Percentiles rank a stretch among this genome's conserved stretches.
Conservation (phyloP, 2,797 vertebrate genomes). For the Halcyon leucocephala region DNA sequence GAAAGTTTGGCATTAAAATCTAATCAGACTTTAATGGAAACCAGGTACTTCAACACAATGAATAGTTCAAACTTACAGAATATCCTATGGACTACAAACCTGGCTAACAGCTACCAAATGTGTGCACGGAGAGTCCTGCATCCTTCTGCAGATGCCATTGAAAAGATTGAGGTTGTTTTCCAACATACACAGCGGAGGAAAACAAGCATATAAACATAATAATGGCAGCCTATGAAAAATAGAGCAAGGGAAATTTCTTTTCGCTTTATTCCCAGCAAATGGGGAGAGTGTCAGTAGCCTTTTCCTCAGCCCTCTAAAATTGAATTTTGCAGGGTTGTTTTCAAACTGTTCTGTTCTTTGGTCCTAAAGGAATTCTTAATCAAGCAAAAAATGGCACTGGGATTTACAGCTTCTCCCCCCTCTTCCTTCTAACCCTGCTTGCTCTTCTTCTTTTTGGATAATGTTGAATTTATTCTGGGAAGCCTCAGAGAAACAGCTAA, state of each 20-base stretch:
- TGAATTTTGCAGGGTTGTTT: constrained; percentile 34
- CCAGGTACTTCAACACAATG: constrained; percentile 53
- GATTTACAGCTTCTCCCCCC: background rate
- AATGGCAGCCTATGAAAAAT: constrained; percentile 62
- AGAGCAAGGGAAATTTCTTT: constrained; percentile 38
- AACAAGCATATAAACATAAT: constrained; percentile 65
- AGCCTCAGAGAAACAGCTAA: background rate
- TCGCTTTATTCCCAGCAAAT: constrained; percentile 41
- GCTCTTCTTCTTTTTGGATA: background rate
- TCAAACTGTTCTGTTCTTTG: constrained; percentile 6
- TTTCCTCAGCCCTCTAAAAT: background rate
- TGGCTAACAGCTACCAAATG: constrained; percentile 31
- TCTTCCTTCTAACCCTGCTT: background rate
- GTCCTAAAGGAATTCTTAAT: constrained; percentile 47
- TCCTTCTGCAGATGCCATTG: constrained; percentile 44
- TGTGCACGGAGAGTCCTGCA: background rate
- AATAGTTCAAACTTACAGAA: constrained; percentile 47
- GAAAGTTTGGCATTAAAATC: constrained; percentile 59
- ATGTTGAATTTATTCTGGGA: constrained; percentile 10
- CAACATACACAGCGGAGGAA: constrained; percentile 57
- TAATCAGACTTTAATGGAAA: constrained; percentile 63
- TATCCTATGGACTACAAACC: constrained; percentile 16
- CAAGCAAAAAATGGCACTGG: constrained; percentile 15
- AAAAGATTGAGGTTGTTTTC: constrained; percentile 64
- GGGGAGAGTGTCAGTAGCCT: background rate